Percentiles rank a stretch among this genome's conserved stretches.
Evolutionary conservation across 2,888 invertebrate species (phyloP).

Genomic region (Malacosoma neustria): DNA sequence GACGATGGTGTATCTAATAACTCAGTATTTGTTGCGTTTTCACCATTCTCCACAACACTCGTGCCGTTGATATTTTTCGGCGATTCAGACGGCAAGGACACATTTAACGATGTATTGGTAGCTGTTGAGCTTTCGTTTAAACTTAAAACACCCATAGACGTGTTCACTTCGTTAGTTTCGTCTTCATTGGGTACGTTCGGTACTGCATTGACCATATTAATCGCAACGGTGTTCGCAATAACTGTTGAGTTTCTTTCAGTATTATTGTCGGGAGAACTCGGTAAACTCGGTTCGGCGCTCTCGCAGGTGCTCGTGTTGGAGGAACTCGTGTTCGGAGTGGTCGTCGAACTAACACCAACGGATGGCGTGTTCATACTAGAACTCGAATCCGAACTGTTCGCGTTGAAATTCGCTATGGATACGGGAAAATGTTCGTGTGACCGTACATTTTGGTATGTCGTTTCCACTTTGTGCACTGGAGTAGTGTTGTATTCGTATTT

Average conservation of each 20-base stretch:
- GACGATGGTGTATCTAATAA: conserved; percentile 46
- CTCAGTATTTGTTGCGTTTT: conserved; percentile 31
- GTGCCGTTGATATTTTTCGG: conserved; percentile 27
- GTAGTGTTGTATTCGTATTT: conserved; percentile 48
- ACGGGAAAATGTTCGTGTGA: conserved; percentile 44
- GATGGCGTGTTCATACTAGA: conserved; percentile 78
- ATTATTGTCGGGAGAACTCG: conserved; percentile 75
- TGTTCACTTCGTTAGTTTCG: conserved; percentile 39
- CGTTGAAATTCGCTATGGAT: conserved; percentile 36
- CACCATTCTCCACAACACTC: conserved; percentile 30
- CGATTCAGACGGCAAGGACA: conserved; percentile 53
- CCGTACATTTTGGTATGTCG: conserved; percentile 51
- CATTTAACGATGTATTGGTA: conserved; percentile 60
- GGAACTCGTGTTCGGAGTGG: conserved; percentile 81
- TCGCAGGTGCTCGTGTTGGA: conserved; percentile 81
- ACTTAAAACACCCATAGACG: conserved; percentile 56
- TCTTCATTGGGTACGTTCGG: conserved; percentile 25
- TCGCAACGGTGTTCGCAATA: conserved; percentile 19
- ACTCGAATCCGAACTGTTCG: conserved; percentile 78
- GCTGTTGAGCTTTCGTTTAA: conserved; percentile 63
- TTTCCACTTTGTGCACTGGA: conserved; percentile 40
- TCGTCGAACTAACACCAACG: conserved; percentile 76
- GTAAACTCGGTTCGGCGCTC: conserved; percentile 83
- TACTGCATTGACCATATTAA: no score
- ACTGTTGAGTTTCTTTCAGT: conserved; percentile 38